phyloP scores from a whole-genome alignment of 1,140 invertebrate genomes.

The Archegozetes longisetosus region DNA sequence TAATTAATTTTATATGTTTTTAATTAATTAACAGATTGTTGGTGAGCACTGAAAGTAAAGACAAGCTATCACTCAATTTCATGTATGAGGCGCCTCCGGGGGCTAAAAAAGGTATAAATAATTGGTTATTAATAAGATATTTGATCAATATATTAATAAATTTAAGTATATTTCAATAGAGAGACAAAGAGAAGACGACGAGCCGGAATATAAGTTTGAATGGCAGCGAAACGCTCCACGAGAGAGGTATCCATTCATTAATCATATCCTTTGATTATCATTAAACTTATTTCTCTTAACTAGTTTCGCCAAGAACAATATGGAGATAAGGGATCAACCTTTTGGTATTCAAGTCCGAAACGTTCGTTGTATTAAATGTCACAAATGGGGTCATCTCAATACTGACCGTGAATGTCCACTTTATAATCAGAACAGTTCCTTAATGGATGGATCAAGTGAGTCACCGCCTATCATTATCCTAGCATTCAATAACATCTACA shows the following conservation, averaged over 20 bases:
- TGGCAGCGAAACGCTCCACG: constrained; percentile 18
- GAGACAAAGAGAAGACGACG: constrained; percentile 45
- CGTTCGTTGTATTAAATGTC: constrained; percentile 76
- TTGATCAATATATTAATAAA: not conserved
- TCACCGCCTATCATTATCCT: not conserved
- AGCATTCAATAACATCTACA: not conserved
- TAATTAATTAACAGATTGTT: constrained; percentile 4
- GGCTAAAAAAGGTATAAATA: constrained; percentile 68
- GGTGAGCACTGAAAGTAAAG: constrained; percentile 87
- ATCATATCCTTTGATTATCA: not conserved
- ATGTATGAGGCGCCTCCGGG: constrained; percentile 99
- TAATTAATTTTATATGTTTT: not conserved
- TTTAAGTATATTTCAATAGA: too few species aligned
- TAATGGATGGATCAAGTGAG: not conserved
- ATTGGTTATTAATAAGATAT: not conserved
- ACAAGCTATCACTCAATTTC: constrained; percentile 95
- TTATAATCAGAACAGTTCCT: constrained; percentile 41
- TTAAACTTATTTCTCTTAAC: not conserved
- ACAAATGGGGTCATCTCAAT: constrained; percentile 99
- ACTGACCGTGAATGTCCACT: constrained; percentile 93
- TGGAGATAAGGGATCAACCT: constrained; percentile 90
- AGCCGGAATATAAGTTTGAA: constrained; percentile 71
- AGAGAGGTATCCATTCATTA: constrained; percentile 31
- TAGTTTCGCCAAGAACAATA: constrained; percentile 75
- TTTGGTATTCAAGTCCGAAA: constrained; percentile 69